Conservation (phyloP, 1,140 invertebrate species). For the Cydia strobilella region DNA sequence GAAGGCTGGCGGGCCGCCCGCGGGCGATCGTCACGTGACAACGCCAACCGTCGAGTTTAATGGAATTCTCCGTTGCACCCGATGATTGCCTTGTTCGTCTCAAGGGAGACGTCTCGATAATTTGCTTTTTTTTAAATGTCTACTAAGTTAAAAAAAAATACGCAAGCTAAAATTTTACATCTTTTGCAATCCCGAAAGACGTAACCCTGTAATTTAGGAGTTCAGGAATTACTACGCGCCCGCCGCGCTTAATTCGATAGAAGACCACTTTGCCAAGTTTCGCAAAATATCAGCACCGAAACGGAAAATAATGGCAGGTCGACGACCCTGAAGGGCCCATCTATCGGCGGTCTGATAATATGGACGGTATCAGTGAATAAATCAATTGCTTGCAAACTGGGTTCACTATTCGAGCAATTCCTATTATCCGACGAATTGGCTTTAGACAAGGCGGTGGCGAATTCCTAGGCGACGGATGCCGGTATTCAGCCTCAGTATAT, state of each 20-base stretch:
- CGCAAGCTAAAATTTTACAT: neutral
- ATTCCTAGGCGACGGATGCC: slow-evolving; percentile 51
- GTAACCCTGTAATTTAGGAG: neutral
- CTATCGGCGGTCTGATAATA: slow-evolving; percentile 36
- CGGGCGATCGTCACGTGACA: slow-evolving; percentile 64
- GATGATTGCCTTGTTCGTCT: slow-evolving; percentile 52
- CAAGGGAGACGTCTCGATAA: slow-evolving; percentile 41
- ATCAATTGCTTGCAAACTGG: slow-evolving; percentile 38
- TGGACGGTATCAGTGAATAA: slow-evolving; percentile 48
- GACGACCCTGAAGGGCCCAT: slow-evolving; percentile 12
- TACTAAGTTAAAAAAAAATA: no score
- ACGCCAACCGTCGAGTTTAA: slow-evolving; percentile 53
- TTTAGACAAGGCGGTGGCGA: slow-evolving; percentile 48
- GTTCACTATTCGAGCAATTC: slow-evolving; percentile 45
- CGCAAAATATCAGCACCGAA: neutral
- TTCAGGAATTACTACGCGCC: neutral
- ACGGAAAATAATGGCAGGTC: slow-evolving; percentile 13
- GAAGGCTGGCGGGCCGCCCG: slow-evolving; percentile 46
- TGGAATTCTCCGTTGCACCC: slow-evolving; percentile 67
- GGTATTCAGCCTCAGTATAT: slow-evolving; percentile 40
- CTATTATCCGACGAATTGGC: slow-evolving; percentile 56
- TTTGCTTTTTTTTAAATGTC: slow-evolving; percentile 17
- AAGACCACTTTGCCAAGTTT: neutral
- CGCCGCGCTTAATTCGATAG: neutral
- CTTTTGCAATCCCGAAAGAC: neutral